phyloP scores from a whole-genome alignment of 1,140 invertebrate genomes.

The Magallana angulata region DNA sequence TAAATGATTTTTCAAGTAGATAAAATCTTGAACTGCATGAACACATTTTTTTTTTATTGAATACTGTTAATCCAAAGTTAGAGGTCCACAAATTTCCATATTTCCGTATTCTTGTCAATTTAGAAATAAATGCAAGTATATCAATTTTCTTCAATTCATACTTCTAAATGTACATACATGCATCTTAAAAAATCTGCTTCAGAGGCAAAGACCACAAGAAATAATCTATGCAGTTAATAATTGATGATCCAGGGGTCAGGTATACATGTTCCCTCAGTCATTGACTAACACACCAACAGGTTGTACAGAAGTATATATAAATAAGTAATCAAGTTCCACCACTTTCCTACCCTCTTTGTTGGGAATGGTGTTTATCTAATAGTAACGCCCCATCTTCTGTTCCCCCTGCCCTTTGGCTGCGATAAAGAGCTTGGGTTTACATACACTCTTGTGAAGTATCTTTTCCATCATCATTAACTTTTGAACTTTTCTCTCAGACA shows the following conservation, averaged over 20 bases:
- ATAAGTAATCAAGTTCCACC: not conserved
- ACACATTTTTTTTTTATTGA: no score
- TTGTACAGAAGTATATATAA: not conserved
- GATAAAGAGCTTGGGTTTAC: not conserved
- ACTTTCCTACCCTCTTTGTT: not conserved
- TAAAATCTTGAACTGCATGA: no score
- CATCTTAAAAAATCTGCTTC: no score
- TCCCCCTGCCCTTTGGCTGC: not conserved
- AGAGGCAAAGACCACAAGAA: no score
- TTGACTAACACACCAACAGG: not conserved
- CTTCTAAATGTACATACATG: no score
- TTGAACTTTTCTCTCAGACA: slow-evolving; percentile 19
- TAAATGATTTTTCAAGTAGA: no score
- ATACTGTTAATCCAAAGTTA: no score
- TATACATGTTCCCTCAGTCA: not conserved
- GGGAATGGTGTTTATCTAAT: not conserved
- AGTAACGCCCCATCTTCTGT: not conserved
- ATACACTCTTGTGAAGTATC: not conserved
- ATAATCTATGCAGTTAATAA: no score
- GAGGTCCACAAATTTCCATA: no score
- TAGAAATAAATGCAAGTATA: no score
- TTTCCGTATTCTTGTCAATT: no score
- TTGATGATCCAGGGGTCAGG: not conserved
- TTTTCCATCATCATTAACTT: not conserved
- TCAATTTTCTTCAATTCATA: no score